Evolutionary conservation across 1,140 invertebrate genomes (phyloP), one percentile per base, ranked within the genome.

Genomic region (Caenorhabditis latens): DNA sequence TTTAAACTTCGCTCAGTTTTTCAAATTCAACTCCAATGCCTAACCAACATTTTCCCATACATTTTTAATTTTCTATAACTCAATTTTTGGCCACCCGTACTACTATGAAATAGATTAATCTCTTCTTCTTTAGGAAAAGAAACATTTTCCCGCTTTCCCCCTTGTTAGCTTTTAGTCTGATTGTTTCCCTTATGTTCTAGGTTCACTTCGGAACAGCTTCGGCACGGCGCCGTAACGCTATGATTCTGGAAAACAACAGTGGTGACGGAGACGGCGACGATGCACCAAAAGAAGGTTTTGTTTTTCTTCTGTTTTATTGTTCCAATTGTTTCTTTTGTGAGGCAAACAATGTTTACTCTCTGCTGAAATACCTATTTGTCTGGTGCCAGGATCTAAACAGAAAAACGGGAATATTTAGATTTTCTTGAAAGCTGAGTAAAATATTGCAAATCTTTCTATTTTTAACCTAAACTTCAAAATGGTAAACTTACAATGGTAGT

Each of bases 241-340:
- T 79, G 71, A 79, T 79, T 79, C 71, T 79, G 19, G 71, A 79
- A 79, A 79, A 79, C 71, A 79, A 79, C 46, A 71, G 67, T 48
- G 67, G 67, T 16, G 71, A 79, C 24, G 71, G 71, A 13, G 71
- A 79, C 46, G 71, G 50, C 7, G 71, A 79, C 46, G 71, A 43
- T 16, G 9, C 46, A 24, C 71, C 71, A n/a, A 79, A 79, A 79
- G 46, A 50, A 53, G 71, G 71, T 79, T 32, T 32, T 11, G 50
- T 11, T 53, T 53, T 53, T 53, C 50, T 67, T 32, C 32, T 32
- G 32, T 46, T 43, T 48, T 71, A 32, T 48, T 71, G 40, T 16
- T 43, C 6, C 6, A 11, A 21, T 40, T 40, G 32, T 40, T 48
- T 43, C 13, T n/a, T n/a, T 13, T 13, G 7, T 19, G 67, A 1